Percentiles rank a stretch among this genome's conserved stretches.
These are phyloP conservation scores for Tanypteryx hageni DNA, from an alignment of 2,888 invertebrate genomes.

Conservation along the genomic window DNA sequence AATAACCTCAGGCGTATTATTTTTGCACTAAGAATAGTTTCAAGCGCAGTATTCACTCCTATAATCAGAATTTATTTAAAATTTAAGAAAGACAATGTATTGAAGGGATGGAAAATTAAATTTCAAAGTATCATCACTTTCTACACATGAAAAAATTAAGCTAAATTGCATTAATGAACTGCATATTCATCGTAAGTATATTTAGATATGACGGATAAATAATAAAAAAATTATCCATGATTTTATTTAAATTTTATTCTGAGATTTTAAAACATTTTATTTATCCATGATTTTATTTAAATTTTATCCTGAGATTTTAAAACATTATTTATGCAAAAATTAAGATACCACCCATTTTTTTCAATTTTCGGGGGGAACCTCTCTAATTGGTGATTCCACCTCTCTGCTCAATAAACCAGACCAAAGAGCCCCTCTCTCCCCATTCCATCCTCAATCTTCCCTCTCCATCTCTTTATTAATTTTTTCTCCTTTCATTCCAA, in stretches of 20 bases:
- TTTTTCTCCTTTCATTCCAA: conserved; percentile 59
- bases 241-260: background rate
- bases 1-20: no score
- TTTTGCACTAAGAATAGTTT: no score
- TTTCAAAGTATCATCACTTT: no score
- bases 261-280: conserved; percentile 6
- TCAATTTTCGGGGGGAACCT: conserved; percentile 5
- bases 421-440: conserved; percentile 38
- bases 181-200: no score
- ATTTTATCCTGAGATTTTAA: background rate
- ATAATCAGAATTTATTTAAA: no score
- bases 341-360: background rate
- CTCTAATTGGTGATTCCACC: conserved; percentile 50
- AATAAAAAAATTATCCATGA: background rate
- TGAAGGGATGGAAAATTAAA: no score
- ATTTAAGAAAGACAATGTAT: no score
- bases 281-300: background rate
- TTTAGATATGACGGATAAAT: no score
- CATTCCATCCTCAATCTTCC: conserved; percentile 13
- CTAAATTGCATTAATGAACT: no score
- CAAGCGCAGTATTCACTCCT: no score
- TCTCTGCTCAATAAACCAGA: conserved; percentile 45
- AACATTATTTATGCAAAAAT: no score
- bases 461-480: conserved; percentile 30
- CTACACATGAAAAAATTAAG: no score